Conservation (phyloP, 2,113 vertebrate species). For the Percina caprodes region DNA sequence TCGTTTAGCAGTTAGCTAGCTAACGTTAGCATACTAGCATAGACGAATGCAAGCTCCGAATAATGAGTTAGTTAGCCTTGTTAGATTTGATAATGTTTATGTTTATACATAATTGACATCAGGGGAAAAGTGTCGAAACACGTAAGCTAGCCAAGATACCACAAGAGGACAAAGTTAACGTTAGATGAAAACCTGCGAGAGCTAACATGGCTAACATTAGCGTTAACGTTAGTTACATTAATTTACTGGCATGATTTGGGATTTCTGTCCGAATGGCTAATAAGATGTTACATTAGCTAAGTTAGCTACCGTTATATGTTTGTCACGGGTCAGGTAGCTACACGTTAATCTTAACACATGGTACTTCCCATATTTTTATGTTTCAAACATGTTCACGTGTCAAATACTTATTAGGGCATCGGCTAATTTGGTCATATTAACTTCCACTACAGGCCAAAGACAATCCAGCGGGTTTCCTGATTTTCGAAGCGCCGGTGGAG, state of each 20-base stretch:
- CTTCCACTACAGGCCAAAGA: conserved; percentile 73
- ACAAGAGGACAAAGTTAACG: background rate
- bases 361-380: fast-evolving
- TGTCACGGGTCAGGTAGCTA: background rate
- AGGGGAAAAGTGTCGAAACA: background rate
- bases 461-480: conserved; percentile 81
- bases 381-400: background rate
- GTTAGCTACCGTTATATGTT: background rate
- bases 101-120: background rate
- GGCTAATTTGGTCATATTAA: conserved; percentile 33
- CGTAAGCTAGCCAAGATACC: too few species aligned
- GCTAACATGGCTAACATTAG: conserved; percentile 33
- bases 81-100: background rate
- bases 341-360: background rate
- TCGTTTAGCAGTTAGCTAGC: conserved; percentile 4
- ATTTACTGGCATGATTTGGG: background rate
- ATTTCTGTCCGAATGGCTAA: background rate
- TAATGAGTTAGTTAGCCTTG: background rate
- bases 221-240: background rate
- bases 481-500: conserved; percentile 49
- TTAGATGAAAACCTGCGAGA: background rate
- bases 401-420: background rate
- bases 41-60: background rate
- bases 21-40: conserved; percentile 40
- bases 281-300: background rate